Conservation (phyloP, 2,888 invertebrate species). For the Apamea crenata region DNA sequence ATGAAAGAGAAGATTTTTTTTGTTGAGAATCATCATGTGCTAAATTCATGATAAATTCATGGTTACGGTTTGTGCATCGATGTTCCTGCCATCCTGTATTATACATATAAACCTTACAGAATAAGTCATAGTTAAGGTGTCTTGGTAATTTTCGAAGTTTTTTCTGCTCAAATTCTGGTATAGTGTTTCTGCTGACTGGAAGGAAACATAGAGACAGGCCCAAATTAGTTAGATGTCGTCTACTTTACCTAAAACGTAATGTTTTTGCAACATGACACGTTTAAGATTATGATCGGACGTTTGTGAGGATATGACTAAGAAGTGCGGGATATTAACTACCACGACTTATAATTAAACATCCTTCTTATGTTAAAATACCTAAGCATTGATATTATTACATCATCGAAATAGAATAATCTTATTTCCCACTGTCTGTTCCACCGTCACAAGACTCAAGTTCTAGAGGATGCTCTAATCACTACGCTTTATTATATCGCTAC, state of each 20-base stretch:
- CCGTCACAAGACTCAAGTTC: not conserved
- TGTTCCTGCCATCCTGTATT: not conserved
- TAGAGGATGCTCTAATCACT: not conserved
- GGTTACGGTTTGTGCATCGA: no score
- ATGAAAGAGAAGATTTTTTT: no score
- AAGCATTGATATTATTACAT: constrained; percentile 1
- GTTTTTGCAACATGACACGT: constrained; percentile 11
- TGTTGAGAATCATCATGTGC: no score
- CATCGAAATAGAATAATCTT: not conserved
- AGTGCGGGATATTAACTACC: constrained; percentile 45
- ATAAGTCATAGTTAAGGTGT: not conserved
- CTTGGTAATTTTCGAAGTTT: not conserved
- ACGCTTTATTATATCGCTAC: not conserved
- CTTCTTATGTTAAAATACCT: constrained; percentile 7
- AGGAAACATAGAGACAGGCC: not conserved
- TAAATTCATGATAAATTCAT: no score
- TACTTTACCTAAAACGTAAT: not conserved
- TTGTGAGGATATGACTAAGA: constrained; percentile 56
- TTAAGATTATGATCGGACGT: not conserved
- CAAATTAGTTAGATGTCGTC: not conserved
- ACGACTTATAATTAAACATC: constrained; percentile 24
- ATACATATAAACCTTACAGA: not conserved
- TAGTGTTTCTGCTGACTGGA: not conserved
- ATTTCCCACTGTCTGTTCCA: not conserved
- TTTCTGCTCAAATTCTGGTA: not conserved